Evolutionary conservation across 2,113 vertebrate genomes (phyloP).

Genomic region (Bucco capensis): DNA sequence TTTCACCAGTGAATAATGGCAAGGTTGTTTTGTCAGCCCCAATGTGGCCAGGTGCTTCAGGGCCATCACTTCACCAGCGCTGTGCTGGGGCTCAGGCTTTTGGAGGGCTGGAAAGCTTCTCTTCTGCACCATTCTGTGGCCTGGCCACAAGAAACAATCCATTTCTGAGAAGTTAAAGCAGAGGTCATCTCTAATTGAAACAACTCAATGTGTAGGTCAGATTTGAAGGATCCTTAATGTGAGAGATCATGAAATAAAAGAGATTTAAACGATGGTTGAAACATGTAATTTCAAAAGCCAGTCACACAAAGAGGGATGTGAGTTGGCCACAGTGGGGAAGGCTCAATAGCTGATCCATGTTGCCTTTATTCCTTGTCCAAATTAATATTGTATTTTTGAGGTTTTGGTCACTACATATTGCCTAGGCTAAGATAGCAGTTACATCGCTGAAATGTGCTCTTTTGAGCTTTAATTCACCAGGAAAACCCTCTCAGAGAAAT

Average conservation of each 20-base stretch:
- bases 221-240: no score
- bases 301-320: no score
- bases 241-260: no score
- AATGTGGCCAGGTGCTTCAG: conserved; percentile 64
- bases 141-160: neutral
- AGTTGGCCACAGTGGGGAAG: no score
- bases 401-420: neutral
- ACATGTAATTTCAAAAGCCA: no score
- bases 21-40: conserved; percentile 65
- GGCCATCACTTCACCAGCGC: conserved; percentile 6
- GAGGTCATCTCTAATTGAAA: conserved; percentile 37
- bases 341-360: no score
- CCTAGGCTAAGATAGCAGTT: neutral
- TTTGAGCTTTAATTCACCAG: conserved; percentile 65
- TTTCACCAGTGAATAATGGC: conserved; percentile 56
- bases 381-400: no score
- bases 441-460: conserved; percentile 20
- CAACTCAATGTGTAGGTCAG: conserved; percentile 10
- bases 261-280: no score
- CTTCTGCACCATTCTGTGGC: neutral
- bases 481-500: conserved; percentile 77
- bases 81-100: neutral
- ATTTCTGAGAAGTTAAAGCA: neutral
- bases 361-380: no score
- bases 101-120: conserved; percentile 32